Conservation (phyloP, 2,888 invertebrate species). For the Drosophila neoperkinsi region DNA sequence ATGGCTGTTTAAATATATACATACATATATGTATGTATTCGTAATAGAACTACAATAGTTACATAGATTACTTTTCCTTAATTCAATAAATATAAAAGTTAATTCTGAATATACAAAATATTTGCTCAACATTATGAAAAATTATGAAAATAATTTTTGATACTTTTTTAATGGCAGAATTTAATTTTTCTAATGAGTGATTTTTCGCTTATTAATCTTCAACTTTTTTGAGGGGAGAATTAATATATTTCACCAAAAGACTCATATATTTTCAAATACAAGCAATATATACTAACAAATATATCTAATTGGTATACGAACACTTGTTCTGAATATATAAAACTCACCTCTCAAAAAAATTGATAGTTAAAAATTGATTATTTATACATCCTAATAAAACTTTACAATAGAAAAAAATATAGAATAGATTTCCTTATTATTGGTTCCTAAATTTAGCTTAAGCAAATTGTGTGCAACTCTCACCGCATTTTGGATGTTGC, state of each 20-base stretch:
- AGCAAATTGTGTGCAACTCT: not conserved
- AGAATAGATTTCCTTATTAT: not conserved
- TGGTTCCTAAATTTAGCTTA: not conserved
- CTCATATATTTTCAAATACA: not conserved
- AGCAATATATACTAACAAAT: not conserved
- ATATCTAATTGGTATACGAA: not conserved
- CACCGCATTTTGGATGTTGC: not conserved
- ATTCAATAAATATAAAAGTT: slow-evolving; percentile 25
- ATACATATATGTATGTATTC: slow-evolving; percentile 5
- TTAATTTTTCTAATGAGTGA: not conserved
- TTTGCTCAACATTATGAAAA: slow-evolving; percentile 9
- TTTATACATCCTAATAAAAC: not conserved
- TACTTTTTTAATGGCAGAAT: not conserved
- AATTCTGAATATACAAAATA: slow-evolving; percentile 39
- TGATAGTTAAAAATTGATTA: not conserved
- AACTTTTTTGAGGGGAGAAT: not conserved
- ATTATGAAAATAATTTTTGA: not conserved
- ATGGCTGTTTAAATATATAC: slow-evolving; percentile 20
- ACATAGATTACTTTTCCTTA: slow-evolving; percentile 27
- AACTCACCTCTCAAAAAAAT: not conserved
- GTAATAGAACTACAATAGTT: slow-evolving; percentile 17
- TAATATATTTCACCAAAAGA: not conserved
- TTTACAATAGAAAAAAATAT: slow-evolving; percentile 2
- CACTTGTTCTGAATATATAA: not conserved
- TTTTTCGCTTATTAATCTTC: not conserved